Evolutionary conservation across 2,888 invertebrate species (phyloP), one percentile per base, ranked within the genome.

Genomic region (Ornithoptera alexandrae): DNA sequence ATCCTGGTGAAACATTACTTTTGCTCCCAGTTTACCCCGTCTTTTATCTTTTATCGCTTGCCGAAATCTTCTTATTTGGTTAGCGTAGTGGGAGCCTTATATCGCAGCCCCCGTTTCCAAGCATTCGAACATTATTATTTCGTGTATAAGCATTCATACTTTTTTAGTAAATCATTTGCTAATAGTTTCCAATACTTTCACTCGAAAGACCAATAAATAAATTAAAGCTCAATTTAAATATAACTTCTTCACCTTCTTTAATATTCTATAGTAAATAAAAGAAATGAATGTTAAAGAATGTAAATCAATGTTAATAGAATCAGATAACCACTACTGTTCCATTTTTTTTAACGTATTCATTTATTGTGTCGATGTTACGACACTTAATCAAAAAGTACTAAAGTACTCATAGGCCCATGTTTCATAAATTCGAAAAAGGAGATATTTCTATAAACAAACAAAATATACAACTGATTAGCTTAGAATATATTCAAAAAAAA

Each of bases 261-360:
- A 39, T 56, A 62, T 67, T 58, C 50, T 18, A 17, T 15, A 17
- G 2, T 15, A 17, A 50, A 50, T 46, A 30, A 62, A 42, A 68
- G 39, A 68, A 60, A 60, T 7, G 22, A 64, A 69, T 56, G 24
- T 8, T 53, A 56, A 69, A 36, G 8, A 42, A 69, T 69, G 64
- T 53, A 65, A 69, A 69, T 65, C 36, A 46, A 70, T 62, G 66
- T 62, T 70, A 66, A 65, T 62, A 8, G 30, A 66, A 22, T 18
- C 30, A 62, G 66, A 57, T 36, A 8, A 30, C 58, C 58, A 12
- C 30, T 30, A 65, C 10, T 24, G 59, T 61, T 7, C n/a, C 30
- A 58, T 62, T 53, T 60, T 60, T 50, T 50, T 5, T 50, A 50
- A 17, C 4, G 50, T 50, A 39, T 39, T 39, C 39, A 39, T 39